Percentiles rank a stretch among this genome's conserved stretches.
These are phyloP conservation scores for Porites divaricata DNA, from an alignment of 92 coral and sea anemone genomes.

Conservation along the genomic window DNA sequence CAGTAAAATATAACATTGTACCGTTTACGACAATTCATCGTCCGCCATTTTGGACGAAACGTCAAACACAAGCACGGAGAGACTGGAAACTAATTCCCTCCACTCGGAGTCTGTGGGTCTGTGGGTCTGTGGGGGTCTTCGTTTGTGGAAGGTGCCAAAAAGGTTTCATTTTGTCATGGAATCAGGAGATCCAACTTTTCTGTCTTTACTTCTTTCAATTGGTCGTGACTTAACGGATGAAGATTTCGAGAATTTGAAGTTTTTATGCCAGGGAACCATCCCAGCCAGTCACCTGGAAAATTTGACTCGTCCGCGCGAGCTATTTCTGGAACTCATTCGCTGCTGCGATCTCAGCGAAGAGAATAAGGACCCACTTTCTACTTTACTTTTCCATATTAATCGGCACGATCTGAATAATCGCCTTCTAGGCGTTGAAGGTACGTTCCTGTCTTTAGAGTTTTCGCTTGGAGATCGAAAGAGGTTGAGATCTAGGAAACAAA, in stretches of 20 bases:
- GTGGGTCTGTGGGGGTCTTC: too few relatives aligned
- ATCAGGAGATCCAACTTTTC: constrained; percentile 77
- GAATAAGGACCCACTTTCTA: constrained; percentile 75
- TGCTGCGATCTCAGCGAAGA: constrained; percentile 69
- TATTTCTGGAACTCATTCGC: constrained; percentile 88
- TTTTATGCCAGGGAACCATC: constrained; percentile 79
- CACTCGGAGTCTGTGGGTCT: too few relatives aligned
- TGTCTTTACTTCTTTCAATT: constrained; percentile 76
- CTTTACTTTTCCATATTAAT: constrained; percentile 80
- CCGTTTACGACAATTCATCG: background rate
- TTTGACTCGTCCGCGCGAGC: constrained; percentile 69
- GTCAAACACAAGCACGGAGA: background rate
- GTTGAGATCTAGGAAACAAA: too few relatives aligned
- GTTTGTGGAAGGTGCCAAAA: background rate
- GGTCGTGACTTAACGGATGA: constrained; percentile 83
- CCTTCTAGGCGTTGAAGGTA: constrained; percentile 88
- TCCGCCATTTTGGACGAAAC: constrained; percentile 19
- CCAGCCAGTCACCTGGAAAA: constrained; percentile 87
- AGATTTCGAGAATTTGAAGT: constrained; percentile 91
- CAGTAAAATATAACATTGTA: background rate
- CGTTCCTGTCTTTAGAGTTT: background rate
- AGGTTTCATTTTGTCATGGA: constrained; percentile 53
- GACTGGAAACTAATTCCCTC: constrained; percentile 10
- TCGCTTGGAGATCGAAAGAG: too few relatives aligned
- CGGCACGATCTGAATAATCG: constrained; percentile 89